A percentile compares a stretch with the other conserved stretches of the same genome.
Conservation (phyloP, 2,888 invertebrate species). For the Orgyia antiqua region DNA sequence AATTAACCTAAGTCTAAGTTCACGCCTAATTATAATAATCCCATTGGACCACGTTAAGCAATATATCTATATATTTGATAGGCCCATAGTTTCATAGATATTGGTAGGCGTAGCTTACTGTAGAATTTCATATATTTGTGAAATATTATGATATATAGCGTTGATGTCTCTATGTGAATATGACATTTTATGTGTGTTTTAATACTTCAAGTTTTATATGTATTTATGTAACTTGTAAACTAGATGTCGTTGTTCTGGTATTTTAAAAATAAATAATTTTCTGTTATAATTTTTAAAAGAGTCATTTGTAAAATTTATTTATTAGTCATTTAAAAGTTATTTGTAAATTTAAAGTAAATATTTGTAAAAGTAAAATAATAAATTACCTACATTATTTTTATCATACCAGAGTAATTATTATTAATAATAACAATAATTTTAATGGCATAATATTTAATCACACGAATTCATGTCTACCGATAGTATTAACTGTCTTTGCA, state of each 20-base stretch:
- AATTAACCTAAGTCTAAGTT: slow-evolving; percentile 37
- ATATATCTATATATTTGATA: slow-evolving; percentile 67
- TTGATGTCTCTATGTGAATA: slow-evolving; percentile 25
- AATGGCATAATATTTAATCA: slow-evolving; percentile 11
- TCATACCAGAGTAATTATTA: slow-evolving; percentile 7
- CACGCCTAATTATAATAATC: slow-evolving; percentile 56
- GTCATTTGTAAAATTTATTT: neutral
- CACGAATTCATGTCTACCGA: slow-evolving; percentile 10
- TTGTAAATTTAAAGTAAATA: neutral
- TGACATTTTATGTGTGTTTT: slow-evolving; percentile 23
- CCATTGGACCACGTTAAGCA: slow-evolving; percentile 75
- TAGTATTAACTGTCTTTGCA: slow-evolving; percentile 14
- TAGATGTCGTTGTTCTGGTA: slow-evolving; percentile 10
- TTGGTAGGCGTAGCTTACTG: slow-evolving; percentile 63
- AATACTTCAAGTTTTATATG: slow-evolving; percentile 22
- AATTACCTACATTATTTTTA: too few species aligned
- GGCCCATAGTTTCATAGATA: slow-evolving; percentile 56
- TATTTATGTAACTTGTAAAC: slow-evolving; percentile 17
- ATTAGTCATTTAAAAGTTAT: neutral
- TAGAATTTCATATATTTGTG: slow-evolving; percentile 59
- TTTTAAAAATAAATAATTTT: slow-evolving; percentile 13
- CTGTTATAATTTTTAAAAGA: neutral
- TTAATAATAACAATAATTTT: too few species aligned
- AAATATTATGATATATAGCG: slow-evolving; percentile 19
- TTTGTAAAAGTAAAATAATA: neutral